These are phyloP conservation scores for Anguilla pacifica DNA, from an alignment of 2,797 vertebrate genomes.

Conservation along the genomic window DNA sequence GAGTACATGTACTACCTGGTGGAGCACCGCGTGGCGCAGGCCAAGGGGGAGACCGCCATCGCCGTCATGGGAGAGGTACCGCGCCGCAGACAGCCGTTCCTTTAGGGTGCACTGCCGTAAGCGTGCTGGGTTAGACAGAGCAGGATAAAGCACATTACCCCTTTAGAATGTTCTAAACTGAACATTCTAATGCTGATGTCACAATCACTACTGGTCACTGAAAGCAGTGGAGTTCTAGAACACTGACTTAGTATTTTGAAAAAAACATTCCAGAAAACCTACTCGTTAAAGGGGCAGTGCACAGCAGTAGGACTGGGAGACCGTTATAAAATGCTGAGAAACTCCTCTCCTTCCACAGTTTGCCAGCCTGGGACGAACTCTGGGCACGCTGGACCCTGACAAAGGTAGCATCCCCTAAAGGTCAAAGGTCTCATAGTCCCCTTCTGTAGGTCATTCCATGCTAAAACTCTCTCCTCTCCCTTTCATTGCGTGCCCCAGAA, in stretches of 20 bases:
- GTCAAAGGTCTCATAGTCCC: background rate
- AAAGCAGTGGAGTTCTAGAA: no score
- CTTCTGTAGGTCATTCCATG: background rate
- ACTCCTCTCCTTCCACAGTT: slow-evolving; percentile 69
- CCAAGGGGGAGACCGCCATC: slow-evolving; percentile 90
- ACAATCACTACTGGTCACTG: no score
- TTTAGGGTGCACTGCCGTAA: no score
- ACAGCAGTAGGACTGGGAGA: background rate
- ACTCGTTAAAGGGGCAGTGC: background rate
- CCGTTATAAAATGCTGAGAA: background rate
- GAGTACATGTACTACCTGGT: slow-evolving; percentile 98
- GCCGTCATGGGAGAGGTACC: slow-evolving; percentile 94
- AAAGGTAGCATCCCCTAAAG: slow-evolving; percentile 74
- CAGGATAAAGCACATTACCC: no score
- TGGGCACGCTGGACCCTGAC: slow-evolving; percentile 86
- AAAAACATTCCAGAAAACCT: no score
- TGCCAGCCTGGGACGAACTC: slow-evolving; percentile 84
- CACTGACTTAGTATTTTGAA: no score
- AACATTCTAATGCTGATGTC: no score
- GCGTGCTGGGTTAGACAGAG: no score
- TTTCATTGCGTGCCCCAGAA: slow-evolving; percentile 63
- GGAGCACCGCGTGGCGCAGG: slow-evolving; percentile 90
- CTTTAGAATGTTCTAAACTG: no score
- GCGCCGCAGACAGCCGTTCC: background rate
- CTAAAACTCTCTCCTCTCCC: background rate